Evolutionary conservation across 1,140 invertebrate genomes (phyloP), one percentile per base, ranked within the genome.

Genomic region (Camponotus vicinus): DNA sequence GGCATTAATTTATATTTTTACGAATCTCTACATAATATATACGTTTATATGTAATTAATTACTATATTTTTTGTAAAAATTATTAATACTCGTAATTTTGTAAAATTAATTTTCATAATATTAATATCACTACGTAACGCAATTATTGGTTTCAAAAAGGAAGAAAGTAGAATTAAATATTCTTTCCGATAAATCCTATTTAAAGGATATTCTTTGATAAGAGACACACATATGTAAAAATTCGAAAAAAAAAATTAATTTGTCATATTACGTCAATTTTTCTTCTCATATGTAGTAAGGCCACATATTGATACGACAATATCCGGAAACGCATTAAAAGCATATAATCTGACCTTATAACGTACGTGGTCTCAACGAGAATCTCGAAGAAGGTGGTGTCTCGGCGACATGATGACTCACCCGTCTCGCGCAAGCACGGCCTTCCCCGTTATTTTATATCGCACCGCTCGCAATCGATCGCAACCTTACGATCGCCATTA

Each of bases 371-470:
- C 63, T 40, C 34, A 9, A 78, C n/a, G 57, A 71, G 76, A 84
- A 80, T 13, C 42, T 52, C 7, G 69, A 84, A 75, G 37, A 87
- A 85, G 76, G 79, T 78, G 84, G 57, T 27, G 52, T 77, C 55
- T 84, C 61, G 13, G n/a, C 57, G 45, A 7, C 21, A 59, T 89
- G 89, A 59, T 89, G 89, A 90, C 57, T 89, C 88, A 90, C 69
- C 21, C 63, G 32, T 90, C 45, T 9, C 27, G 0, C 13, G 3
- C 61, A 57, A 76, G 78, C 67, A 61, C 61, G 88, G 87, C 88
- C 89, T 90, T 90, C 89, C 40, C 84, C 88, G 84, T 89, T 89
- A 89, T 83, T 89, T 89, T 77, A 32, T 89, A 86, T 83, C 63
- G n/a, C n/a, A 27, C 18, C 57, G 57, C 55, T 13, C 57, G 57